phyloP scores from a whole-genome alignment of 2,113 vertebrate species.

The Dolichotis patagonum region DNA sequence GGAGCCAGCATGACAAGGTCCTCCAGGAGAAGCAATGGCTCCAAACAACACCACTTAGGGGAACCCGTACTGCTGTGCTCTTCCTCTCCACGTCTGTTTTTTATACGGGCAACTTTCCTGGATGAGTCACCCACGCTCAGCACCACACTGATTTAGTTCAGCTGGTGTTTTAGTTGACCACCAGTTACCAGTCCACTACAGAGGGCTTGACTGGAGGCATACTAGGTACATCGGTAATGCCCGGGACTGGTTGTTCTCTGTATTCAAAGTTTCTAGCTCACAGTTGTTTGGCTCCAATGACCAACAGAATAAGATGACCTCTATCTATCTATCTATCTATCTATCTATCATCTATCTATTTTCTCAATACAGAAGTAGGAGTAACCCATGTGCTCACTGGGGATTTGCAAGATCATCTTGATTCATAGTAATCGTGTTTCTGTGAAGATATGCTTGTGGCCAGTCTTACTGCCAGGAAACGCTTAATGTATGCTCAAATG shows the following conservation, averaged over 20 bases:
- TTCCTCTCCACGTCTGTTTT: too few relatives aligned
- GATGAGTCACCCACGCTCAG: too few relatives aligned
- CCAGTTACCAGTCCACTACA: too few relatives aligned
- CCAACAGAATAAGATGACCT: neutral
- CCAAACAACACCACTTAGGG: too few relatives aligned
- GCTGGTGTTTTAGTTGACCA: too few relatives aligned
- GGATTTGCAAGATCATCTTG: neutral
- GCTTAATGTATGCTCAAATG: neutral
- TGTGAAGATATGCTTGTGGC: neutral
- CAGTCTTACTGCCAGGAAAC: neutral
- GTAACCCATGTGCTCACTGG: neutral
- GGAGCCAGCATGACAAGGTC: too few relatives aligned
- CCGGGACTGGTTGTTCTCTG: fast-evolving
- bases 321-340: neutral
- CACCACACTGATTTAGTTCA: too few relatives aligned
- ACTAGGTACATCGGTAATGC: fast-evolving
- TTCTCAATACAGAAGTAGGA: neutral
- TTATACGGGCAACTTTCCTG: too few relatives aligned
- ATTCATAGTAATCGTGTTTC: neutral
- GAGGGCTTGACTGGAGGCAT: neutral
- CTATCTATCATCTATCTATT: neutral
- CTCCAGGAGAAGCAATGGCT: too few relatives aligned
- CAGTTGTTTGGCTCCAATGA: neutral
- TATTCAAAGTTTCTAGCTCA: neutral
- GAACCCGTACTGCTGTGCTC: too few relatives aligned